Percentiles rank a stretch among this genome's conserved stretches.
These are phyloP conservation scores for Anoura caudifer DNA, from an alignment of 2,113 vertebrate species.

Conservation along the genomic window DNA sequence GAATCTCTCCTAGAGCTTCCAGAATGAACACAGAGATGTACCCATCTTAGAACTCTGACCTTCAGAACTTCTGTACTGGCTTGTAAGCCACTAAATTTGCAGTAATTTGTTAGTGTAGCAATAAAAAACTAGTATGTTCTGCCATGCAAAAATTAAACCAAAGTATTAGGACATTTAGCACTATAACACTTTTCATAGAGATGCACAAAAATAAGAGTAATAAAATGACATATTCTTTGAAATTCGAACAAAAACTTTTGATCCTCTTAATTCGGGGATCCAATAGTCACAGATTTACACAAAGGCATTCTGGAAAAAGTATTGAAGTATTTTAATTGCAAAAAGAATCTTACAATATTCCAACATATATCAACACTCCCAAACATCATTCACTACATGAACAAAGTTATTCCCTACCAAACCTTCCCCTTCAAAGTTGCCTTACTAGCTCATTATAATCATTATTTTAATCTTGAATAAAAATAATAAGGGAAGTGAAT, in stretches of 20 bases:
- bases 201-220: not conserved
- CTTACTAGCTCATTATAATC: slow-evolving; percentile 10
- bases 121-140: not conserved
- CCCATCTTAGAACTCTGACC: not conserved
- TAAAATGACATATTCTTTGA: not conserved
- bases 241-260: not conserved
- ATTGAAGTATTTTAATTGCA: not conserved
- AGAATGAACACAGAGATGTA: not conserved
- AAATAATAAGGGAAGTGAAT: slow-evolving; percentile 50
- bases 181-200: not conserved
- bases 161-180: not conserved
- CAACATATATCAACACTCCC: not conserved
- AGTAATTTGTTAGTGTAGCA: not conserved
- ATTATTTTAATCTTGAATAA: slow-evolving; percentile 46
- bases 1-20: not conserved
- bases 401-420: not conserved
- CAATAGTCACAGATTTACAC: not conserved
- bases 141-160: not conserved
- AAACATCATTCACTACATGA: not conserved
- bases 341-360: not conserved
- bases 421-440: not conserved
- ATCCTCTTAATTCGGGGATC: not conserved
- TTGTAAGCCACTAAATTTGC: not conserved
- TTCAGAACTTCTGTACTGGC: not conserved
- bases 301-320: not conserved